Conservation (phyloP, 2,888 invertebrate species). For the Enoplolaimus lenunculus region DNA sequence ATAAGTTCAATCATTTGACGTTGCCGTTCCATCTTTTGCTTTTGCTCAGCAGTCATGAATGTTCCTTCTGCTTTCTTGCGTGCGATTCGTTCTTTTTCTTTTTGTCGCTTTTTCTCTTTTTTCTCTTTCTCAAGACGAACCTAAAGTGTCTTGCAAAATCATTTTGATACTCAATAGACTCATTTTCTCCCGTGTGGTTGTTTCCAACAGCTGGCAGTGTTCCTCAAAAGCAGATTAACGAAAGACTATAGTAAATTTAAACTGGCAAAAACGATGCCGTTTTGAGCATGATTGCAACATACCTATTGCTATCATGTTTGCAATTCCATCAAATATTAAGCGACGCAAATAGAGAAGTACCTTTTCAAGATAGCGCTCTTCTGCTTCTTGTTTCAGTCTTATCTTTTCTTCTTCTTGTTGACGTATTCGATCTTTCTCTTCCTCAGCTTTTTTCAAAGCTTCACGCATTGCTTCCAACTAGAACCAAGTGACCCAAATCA, state of each 20-base stretch:
- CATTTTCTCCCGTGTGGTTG: too few relatives aligned
- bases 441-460: conserved; percentile 45
- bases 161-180: neutral
- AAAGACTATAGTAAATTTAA: too few relatives aligned
- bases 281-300: too few relatives aligned
- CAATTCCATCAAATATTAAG: too few relatives aligned
- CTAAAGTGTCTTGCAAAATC: conserved; percentile 37
- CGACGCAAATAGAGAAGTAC: too few relatives aligned
- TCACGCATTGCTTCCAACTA: conserved; percentile 43
- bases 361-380: conserved; percentile 51
- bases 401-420: conserved; percentile 55
- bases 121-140: conserved; percentile 66
- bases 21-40: conserved; percentile 66
- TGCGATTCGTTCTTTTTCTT: conserved; percentile 80
- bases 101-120: conserved; percentile 72
- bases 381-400: conserved; percentile 41
- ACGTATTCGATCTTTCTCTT: conserved; percentile 50
- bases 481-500: neutral
- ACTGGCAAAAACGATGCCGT: too few relatives aligned
- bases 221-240: too few relatives aligned
- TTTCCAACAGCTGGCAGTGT: too few relatives aligned
- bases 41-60: conserved; percentile 77
- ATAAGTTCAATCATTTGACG: conserved; percentile 73
- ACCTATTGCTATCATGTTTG: too few relatives aligned
- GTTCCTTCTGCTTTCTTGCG: conserved; percentile 91